Base-by-base conservation (phyloP, 2,113 vertebrate genomes). In the Noturus placidus region DNA sequence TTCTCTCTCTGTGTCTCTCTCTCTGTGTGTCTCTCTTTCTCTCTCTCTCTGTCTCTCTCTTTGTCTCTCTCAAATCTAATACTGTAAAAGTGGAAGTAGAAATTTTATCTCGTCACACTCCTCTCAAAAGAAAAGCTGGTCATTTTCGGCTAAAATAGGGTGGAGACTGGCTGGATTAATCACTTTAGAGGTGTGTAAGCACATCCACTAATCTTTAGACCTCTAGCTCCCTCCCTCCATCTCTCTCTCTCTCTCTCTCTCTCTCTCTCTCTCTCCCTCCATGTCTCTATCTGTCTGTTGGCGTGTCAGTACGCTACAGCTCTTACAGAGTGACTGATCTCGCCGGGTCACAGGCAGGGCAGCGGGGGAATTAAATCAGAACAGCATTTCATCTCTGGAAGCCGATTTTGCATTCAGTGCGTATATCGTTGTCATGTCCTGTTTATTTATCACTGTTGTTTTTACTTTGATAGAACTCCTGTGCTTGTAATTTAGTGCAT, bases 101-200 rank as follows among this genome's bases (percentile, higher is more conserved):
- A 59, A 57, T 9, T 4, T 25, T 30, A 79, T 52, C n/a, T 15
- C 22, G 20, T 74, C 17, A 25, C 10, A 25, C 25, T 50, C 10
- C 87, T 84, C 70, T 80, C 83, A 90, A 88, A 87, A 85, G 86
- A 89, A 90, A 85, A 82, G 82, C 57, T 79, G 33, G 87, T 94
- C 84, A 83, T 94, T 94, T 93, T 61, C 89, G 9, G 50, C 56
- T 81, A 13, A 84, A 87, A 67, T 25, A 46, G 30, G n/a, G 77
- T 72, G 70, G 84, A 86, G 79, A 83, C 89, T 86, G 86, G 82
- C 89, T 86, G 86, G 82, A 80, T 77, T 35, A 67, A 52, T n/a
- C 61, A 11, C 30, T 65, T 9, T 65, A n/a, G 33, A 56, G 61
- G 77, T 82, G 78, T 57, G 50, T 38, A 76, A 38, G 30, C 52